Conservation (phyloP, 2,888 invertebrate genomes). For the Chloroclystis v-ata region DNA sequence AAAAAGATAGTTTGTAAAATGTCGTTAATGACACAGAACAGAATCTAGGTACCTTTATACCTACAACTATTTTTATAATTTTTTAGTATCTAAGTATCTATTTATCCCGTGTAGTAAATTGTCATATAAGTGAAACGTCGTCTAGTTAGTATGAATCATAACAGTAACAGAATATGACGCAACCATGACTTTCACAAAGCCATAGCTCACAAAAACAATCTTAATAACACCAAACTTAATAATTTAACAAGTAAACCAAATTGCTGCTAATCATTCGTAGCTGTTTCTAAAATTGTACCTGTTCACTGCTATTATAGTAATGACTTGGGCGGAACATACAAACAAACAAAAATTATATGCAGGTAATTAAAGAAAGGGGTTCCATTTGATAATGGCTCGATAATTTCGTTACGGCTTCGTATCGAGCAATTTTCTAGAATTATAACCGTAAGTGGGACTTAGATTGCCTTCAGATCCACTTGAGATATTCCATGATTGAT, state of each 20-base stretch:
- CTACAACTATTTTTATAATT: no score
- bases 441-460: slow-evolving; percentile 59
- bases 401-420: slow-evolving; percentile 59
- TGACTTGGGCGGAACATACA: slow-evolving; percentile 59
- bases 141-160: slow-evolving; percentile 1
- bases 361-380: slow-evolving; percentile 76
- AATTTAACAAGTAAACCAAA: slow-evolving; percentile 57
- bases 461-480: slow-evolving; percentile 54
- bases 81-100: no score
- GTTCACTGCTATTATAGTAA: slow-evolving; percentile 63
- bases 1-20: no score
- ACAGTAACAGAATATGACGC: slow-evolving; percentile 3
- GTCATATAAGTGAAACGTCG: no score
- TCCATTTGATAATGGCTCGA: slow-evolving; percentile 67
- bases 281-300: slow-evolving; percentile 54
- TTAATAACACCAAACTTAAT: slow-evolving; percentile 58
- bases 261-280: slow-evolving; percentile 63
- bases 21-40: no score
- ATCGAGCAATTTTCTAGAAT: slow-evolving; percentile 68
- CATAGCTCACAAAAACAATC: slow-evolving; percentile 38
- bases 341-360: slow-evolving; percentile 70
- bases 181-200: slow-evolving; percentile 16
- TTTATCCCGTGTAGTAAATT: no score
- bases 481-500: slow-evolving; percentile 58
- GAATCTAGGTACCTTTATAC: no score